Evolutionary conservation across 2,797 vertebrate species (phyloP), one percentile per base, ranked within the genome.

Genomic region (Thaleichthys pacificus): DNA sequence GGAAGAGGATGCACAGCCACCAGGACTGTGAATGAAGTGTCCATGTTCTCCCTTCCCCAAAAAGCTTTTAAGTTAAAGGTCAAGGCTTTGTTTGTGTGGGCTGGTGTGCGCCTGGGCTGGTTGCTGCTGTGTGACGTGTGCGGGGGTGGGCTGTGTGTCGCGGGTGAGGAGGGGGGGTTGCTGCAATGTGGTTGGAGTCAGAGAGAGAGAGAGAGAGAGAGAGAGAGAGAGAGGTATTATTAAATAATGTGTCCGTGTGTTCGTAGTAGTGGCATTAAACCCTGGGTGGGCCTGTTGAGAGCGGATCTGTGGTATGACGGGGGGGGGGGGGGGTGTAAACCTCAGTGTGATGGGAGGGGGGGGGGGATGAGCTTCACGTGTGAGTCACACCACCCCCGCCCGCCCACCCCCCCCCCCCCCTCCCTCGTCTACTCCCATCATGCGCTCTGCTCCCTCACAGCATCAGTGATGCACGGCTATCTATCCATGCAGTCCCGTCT

Each of bases 221-320:
- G 38, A 54, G 4, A 14, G 5, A 14, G 7, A n/a, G 51, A 54
- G 51, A 6, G 51, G 51, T n/a, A n/a, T 54, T 17, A 54, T 54
- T 54, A 4, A 54, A 54, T 54, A 7, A 22, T 49, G 30, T 26
- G 49, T 14, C 30, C 22, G 47, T 75, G 75, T 0, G 1, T 74
- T 69, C 38, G 66, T 71, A 17, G 24, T 64, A 58, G 32, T 61
- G 76, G 77, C 73, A 28, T 62, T 79, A 78, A 82, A 84, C 32
- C 75, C 58, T 85, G 83, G 82, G 84, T 88, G 85, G 87, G 83
- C 84, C 49, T 79, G 68, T 80, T 66, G 69, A 63, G 56, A 60
- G 66, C 75, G 69, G 62, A 77, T 72, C 21, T 66, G 21, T 66
- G 12, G 21, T 4, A 19, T 47, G 2, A 15, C 28, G 19, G 73